Percentiles rank a stretch among this genome's conserved stretches.
These are phyloP conservation scores for Sciurus carolinensis DNA, from an alignment of 2,797 vertebrate genomes.

Conservation along the genomic window DNA sequence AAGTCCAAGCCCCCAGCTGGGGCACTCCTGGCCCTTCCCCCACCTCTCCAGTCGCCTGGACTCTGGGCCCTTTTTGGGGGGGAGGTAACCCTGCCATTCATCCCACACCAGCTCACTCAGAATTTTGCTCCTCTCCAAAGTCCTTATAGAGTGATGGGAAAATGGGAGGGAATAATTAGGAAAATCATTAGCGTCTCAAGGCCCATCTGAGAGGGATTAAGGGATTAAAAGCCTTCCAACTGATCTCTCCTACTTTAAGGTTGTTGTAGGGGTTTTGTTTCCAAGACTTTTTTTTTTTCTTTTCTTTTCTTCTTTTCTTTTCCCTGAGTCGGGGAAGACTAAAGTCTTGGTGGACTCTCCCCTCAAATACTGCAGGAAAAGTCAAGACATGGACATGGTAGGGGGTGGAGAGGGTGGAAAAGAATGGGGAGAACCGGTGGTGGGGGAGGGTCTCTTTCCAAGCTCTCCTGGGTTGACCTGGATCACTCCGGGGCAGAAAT, in stretches of 20 bases:
- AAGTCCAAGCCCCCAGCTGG: slow-evolving; percentile 82
- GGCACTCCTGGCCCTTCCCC: slow-evolving; percentile 82
- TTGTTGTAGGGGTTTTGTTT: slow-evolving; percentile 80
- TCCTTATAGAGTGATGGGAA: slow-evolving; percentile 88
- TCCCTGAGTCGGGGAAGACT: slow-evolving; percentile 67
- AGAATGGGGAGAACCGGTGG: slow-evolving; percentile 46
- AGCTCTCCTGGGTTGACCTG: not conserved
- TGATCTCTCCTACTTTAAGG: slow-evolving; percentile 82
- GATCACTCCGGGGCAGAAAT: not conserved
- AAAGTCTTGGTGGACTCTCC: slow-evolving; percentile 57
- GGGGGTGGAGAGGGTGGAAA: not conserved
- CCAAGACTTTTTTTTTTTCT: slow-evolving; percentile 41
- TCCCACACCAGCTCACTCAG: slow-evolving; percentile 31
- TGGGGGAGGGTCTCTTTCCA: not conserved
- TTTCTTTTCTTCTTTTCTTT: slow-evolving; percentile 73
- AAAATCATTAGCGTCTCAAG: slow-evolving; percentile 89
- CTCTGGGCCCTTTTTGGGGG: slow-evolving; percentile 31
- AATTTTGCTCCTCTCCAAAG: slow-evolving; percentile 85
- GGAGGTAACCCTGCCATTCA: slow-evolving; percentile 76
- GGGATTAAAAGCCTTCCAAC: slow-evolving; percentile 88
- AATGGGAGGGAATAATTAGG: slow-evolving; percentile 89
- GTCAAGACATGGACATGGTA: slow-evolving; percentile 29
- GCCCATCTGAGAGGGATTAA: slow-evolving; percentile 91
- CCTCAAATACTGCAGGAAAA: slow-evolving; percentile 61
- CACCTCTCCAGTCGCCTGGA: slow-evolving; percentile 42